These are phyloP conservation scores for Neomorphus geoffroyi DNA, from an alignment of 2,797 vertebrate species.

Conservation along the genomic window DNA sequence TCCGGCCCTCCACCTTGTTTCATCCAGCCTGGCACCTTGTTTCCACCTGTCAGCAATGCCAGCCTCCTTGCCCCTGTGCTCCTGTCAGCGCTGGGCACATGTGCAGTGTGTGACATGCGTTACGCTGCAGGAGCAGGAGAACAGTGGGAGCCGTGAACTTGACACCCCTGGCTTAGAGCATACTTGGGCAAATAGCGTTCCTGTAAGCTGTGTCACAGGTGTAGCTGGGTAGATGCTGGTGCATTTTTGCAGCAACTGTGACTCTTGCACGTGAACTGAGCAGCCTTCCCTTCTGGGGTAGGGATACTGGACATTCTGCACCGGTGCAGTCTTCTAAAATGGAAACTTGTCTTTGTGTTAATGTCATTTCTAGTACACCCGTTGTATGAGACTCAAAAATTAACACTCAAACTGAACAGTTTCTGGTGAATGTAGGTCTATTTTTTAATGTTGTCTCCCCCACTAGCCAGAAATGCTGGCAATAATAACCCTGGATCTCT, in stretches of 20 bases:
- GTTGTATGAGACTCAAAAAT: background rate
- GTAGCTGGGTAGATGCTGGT: background rate
- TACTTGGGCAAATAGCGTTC: background rate
- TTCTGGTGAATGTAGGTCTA: background rate
- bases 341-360: background rate
- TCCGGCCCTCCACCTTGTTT: too few species aligned
- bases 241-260: background rate
- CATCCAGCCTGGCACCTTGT: too few species aligned
- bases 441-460: background rate
- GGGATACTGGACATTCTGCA: background rate
- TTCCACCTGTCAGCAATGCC: too few species aligned
- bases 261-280: background rate
- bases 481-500: background rate
- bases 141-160: too few species aligned
- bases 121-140: too few species aligned
- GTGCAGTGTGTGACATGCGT: too few species aligned
- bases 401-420: background rate
- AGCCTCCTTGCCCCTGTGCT: too few species aligned
- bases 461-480: background rate
- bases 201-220: background rate
- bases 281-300: background rate
- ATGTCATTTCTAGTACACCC: background rate
- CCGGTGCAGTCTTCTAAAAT: accelerated
- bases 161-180: background rate
- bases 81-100: too few species aligned